phyloP scores from a whole-genome alignment of 1,140 invertebrate species.

The Ceratina calcarata region DNA sequence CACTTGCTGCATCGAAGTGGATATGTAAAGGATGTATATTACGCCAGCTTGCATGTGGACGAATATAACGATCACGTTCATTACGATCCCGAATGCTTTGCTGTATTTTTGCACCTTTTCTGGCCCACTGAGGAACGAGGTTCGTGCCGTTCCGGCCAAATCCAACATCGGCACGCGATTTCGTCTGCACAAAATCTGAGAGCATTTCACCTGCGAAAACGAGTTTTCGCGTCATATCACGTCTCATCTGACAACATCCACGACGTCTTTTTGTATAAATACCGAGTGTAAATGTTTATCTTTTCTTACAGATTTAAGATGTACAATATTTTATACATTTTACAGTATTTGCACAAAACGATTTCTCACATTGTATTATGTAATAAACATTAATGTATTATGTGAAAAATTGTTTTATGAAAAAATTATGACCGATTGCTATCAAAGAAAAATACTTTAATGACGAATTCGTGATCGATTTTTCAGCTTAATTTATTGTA shows the following conservation, averaged over 20 bases:
- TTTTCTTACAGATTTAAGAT: too few species aligned
- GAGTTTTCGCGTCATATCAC: slow-evolving; percentile 24
- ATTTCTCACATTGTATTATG: too few species aligned
- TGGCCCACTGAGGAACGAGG: slow-evolving; percentile 80
- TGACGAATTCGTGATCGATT: too few species aligned
- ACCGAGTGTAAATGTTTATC: too few species aligned
- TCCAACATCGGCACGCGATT: slow-evolving; percentile 75
- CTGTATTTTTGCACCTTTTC: slow-evolving; percentile 74
- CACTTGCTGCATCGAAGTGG: slow-evolving; percentile 71
- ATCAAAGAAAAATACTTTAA: too few species aligned
- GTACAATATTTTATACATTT: too few species aligned
- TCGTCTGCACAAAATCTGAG: slow-evolving; percentile 75
- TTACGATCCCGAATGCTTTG: slow-evolving; percentile 67
- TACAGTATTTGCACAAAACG: too few species aligned
- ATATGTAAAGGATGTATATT: slow-evolving; percentile 69
- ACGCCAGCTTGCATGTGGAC: slow-evolving; percentile 65
- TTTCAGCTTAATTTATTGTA: too few species aligned
- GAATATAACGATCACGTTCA: slow-evolving; percentile 67
- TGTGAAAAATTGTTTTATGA: too few species aligned
- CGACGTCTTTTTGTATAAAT: slow-evolving; percentile 13
- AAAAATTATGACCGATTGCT: too few species aligned
- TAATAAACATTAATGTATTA: too few species aligned
- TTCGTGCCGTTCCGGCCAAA: slow-evolving; percentile 81
- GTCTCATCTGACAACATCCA: neutral
- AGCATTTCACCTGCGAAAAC: slow-evolving; percentile 74